Conservation (phyloP, 2,797 vertebrate species). For the Monodelphis domestica region DNA sequence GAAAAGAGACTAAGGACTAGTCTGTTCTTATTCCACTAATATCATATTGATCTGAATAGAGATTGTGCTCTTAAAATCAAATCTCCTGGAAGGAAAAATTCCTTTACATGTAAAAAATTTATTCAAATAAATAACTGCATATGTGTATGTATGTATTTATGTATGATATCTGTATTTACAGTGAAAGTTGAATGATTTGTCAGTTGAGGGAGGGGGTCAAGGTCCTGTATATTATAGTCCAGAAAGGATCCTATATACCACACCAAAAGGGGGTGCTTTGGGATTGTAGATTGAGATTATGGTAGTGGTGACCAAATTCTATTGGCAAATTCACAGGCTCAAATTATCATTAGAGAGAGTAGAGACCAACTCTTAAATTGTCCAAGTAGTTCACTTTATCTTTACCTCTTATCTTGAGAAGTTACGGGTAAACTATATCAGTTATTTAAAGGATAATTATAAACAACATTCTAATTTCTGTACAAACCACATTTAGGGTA, state of each 20-base stretch:
- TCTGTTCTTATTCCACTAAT: background rate
- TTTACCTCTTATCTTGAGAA: background rate
- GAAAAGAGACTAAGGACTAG: background rate
- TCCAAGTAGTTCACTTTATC: background rate
- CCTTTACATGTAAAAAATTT: background rate
- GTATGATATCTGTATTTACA: background rate
- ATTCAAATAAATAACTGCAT: background rate
- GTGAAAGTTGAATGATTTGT: background rate
- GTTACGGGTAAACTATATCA: background rate
- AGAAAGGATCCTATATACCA: background rate
- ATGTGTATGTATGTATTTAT: background rate
- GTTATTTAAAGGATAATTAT: background rate
- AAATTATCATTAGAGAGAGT: background rate
- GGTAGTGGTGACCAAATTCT: background rate
- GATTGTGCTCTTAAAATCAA: background rate
- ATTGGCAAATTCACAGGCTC: background rate
- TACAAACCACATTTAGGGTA: background rate
- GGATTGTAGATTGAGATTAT: background rate
- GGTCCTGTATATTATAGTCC: no score
- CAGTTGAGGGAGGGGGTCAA: no score
- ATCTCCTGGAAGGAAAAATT: background rate
- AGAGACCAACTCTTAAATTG: background rate
- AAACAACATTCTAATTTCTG: background rate
- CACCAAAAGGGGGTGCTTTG: background rate
- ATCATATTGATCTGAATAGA: background rate